Evolutionary conservation across 2,888 invertebrate genomes (phyloP).

Genomic region (Drosophila paranaensis): DNA sequence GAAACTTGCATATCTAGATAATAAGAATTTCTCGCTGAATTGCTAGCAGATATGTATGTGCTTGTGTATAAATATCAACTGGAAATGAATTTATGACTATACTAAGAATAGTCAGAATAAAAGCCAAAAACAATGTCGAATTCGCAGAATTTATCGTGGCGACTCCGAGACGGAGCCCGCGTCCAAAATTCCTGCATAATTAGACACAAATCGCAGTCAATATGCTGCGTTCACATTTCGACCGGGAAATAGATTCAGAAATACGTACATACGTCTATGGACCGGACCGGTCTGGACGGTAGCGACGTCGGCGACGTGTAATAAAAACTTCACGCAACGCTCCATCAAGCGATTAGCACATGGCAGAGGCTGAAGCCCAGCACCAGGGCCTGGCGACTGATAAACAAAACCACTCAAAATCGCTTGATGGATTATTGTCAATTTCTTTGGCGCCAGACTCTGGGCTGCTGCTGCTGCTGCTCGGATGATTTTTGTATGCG

Average conservation of each 20-base stretch:
- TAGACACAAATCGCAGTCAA: slow-evolving; percentile 37
- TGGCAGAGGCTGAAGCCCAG: slow-evolving; percentile 41
- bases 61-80: neutral
- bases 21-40: neutral
- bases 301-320: slow-evolving; percentile 61
- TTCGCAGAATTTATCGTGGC: slow-evolving; percentile 69
- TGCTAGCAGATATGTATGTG: neutral
- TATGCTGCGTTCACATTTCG: slow-evolving; percentile 40
- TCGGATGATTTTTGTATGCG: slow-evolving; percentile 49
- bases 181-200: slow-evolving; percentile 72
- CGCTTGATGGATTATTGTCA: slow-evolving; percentile 72
- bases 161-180: slow-evolving; percentile 56
- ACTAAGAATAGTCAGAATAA: slow-evolving; percentile 6
- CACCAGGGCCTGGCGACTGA: slow-evolving; percentile 23
- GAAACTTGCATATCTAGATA: neutral
- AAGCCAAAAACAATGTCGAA: slow-evolving; percentile 43
- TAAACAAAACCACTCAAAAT: slow-evolving; percentile 52
- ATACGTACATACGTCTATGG: slow-evolving; percentile 39
- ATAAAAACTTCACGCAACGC: slow-evolving; percentile 67
- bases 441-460: slow-evolving; percentile 78
- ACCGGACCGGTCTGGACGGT: slow-evolving; percentile 68
- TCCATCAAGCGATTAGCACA: slow-evolving; percentile 64
- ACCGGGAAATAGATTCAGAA: slow-evolving; percentile 64
- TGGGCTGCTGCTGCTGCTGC: slow-evolving; percentile 41
- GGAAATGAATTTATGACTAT: slow-evolving; percentile 52